Evolutionary conservation across 2,797 vertebrate genomes (phyloP).

Genomic region (Glossophaga mutica): DNA sequence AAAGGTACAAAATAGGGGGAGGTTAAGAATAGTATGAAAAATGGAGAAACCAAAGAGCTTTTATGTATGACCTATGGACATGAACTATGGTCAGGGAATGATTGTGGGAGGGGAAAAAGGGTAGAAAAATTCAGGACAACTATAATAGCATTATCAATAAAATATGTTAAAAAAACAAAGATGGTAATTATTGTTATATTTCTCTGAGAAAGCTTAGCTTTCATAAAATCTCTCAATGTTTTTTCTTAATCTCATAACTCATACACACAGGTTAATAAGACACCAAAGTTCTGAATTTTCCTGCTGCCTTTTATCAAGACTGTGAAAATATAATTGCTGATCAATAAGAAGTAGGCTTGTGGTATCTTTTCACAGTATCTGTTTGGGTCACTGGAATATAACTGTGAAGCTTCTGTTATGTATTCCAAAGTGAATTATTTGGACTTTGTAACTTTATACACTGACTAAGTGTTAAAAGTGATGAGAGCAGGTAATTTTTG

Average conservation of each 20-base stretch:
- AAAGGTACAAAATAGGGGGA: no score
- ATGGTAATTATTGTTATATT: not conserved
- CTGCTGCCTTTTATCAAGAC: not conserved
- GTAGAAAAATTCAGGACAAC: no score
- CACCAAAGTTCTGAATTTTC: not conserved
- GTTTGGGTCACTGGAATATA: not conserved
- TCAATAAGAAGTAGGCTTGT: not conserved
- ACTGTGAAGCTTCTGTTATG: not conserved
- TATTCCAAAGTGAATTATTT: conserved; percentile 32
- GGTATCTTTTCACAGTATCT: not conserved
- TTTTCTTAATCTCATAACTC: not conserved
- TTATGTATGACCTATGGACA: no score
- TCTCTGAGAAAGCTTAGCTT: conserved; percentile 13
- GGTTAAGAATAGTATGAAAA: no score
- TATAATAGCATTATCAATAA: no score
- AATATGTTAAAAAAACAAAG: not conserved
- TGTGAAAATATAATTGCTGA: not conserved
- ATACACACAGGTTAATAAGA: not conserved
- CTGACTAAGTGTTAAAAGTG: not conserved
- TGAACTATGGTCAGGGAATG: no score
- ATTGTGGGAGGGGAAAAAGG: no score
- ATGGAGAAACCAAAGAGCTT: no score
- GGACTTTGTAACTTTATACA: not conserved
- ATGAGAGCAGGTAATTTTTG: not conserved
- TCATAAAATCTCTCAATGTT: not conserved